These are phyloP conservation scores for Diadumene lineata DNA, from an alignment of 92 coral and sea anemone genomes.

Conservation along the genomic window DNA sequence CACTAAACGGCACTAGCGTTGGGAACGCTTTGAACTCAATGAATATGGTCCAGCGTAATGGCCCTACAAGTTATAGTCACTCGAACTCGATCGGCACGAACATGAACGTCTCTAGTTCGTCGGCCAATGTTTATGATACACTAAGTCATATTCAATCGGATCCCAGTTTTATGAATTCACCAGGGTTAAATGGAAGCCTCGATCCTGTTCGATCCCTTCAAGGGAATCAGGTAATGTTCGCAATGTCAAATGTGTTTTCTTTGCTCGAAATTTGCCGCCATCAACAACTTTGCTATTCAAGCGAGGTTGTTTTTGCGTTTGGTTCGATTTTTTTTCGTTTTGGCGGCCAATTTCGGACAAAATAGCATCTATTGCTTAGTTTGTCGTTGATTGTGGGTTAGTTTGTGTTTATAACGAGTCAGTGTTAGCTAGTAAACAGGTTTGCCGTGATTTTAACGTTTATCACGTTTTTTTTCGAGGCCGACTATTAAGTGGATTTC, in stretches of 20 bases:
- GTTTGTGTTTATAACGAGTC: slow-evolving; percentile 21
- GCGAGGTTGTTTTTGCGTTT: slow-evolving; percentile 1
- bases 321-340: slow-evolving; percentile 1
- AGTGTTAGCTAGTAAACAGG: slow-evolving; percentile 18
- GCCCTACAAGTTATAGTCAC: slow-evolving; percentile 68
- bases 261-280: slow-evolving; percentile 35
- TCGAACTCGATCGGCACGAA: slow-evolving; percentile 52
- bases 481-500: slow-evolving; percentile 24
- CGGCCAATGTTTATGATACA: slow-evolving; percentile 63
- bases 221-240: slow-evolving; percentile 87
- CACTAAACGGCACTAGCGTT: slow-evolving; percentile 83
- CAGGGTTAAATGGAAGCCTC: slow-evolving; percentile 83
- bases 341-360: not conserved
- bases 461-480: slow-evolving; percentile 19
- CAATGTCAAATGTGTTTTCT: slow-evolving; percentile 17
- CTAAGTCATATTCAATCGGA: slow-evolving; percentile 70
- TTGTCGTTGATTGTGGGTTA: not conserved
- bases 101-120: slow-evolving; percentile 76
- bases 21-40: slow-evolving; percentile 69
- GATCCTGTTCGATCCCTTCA: slow-evolving; percentile 69
- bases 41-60: slow-evolving; percentile 68
- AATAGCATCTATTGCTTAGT: not conserved
- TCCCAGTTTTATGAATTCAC: slow-evolving; percentile 63
- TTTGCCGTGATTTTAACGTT: slow-evolving; percentile 31
- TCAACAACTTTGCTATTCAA: slow-evolving; percentile 18